Base-by-base conservation (phyloP, 92 coral and sea anemone genomes). In the Muricea muricata region DNA sequence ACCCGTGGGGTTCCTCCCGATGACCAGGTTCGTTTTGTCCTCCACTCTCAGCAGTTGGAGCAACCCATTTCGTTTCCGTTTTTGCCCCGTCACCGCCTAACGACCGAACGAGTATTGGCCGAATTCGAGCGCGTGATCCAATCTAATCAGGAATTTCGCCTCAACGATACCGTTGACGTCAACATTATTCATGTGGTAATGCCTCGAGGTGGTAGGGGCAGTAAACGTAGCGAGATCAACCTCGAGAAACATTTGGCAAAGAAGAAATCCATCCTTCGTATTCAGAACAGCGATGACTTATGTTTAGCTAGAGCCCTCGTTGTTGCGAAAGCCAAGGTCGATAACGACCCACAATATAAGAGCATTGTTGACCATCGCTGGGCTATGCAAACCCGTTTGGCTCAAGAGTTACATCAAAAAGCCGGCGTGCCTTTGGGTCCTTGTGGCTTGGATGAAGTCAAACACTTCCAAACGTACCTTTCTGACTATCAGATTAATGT, bases 291-390 rank as follows among this genome's bases (percentile, higher is more conserved):
- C 20, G 86, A 82, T 20, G 68, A 21, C 29, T 6, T 82, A 0
- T 82, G 86, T n/a, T 67, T 82, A 0, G 86, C 86, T 28, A 65
- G 86, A 4, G 86, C 86, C 0, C 1, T 82, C n/a, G 68, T 37
- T 37, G 42, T 37, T 37, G 42, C 42, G 5, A 37, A 37, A 9
- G 42, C 42, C 42, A 37, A 37, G 9, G 5, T 37, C 9, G 42
- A 37, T 4, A 37, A 37, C 42, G 42, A 37, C 9, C 4, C 5
- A 4, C 42, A 9, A 37, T 37, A 37, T 37, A 4, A 37, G 5
- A 4, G 9, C 9, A 37, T 37, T 4, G 9, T 69, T 7, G 69
- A 63, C 0, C 77, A 82, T 1, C 30, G 42, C 0, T 58, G 77
- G 9, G 42, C 77, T 1, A 68, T 58, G 54, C 75, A 69, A 42